Percentiles rank a stretch among this genome's conserved stretches.
These are phyloP conservation scores for Leptonema lineaticorne DNA, from an alignment of 1,140 invertebrate genomes.

Conservation along the genomic window DNA sequence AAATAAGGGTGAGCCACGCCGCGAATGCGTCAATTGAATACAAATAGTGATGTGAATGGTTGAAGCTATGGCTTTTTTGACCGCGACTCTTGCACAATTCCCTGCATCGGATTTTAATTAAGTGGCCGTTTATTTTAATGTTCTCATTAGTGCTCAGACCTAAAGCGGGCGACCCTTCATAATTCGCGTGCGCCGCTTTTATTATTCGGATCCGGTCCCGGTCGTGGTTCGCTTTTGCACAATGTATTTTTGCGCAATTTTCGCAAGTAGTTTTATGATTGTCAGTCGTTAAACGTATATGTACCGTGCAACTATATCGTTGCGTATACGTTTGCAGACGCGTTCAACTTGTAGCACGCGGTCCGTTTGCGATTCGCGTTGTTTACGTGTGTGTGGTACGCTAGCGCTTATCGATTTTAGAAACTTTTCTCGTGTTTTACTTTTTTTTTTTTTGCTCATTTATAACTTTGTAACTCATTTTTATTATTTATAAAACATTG, in stretches of 20 bases:
- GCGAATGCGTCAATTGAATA: not conserved
- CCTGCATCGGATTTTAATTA: conserved; percentile 32
- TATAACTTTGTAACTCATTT: too few relatives aligned
- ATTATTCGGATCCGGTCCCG: not conserved
- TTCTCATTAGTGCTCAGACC: conserved; percentile 32
- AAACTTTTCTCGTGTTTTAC: too few relatives aligned
- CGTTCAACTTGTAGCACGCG: too few relatives aligned
- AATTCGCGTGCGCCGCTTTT: not conserved
- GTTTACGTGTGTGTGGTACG: too few relatives aligned
- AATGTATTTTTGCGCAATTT: conserved; percentile 7
- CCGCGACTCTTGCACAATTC: not conserved
- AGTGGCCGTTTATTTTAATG: conserved; percentile 36
- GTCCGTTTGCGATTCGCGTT: too few relatives aligned
- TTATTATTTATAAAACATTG: too few relatives aligned
- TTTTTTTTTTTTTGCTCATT: too few relatives aligned
- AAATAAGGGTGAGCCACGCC: too few relatives aligned
- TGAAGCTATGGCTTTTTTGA: not conserved
- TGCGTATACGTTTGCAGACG: too few relatives aligned
- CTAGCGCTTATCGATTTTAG: too few relatives aligned
- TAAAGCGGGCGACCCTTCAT: conserved; percentile 15
- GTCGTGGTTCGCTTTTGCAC: not conserved
- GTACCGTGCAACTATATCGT: not conserved
- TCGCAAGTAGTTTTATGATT: conserved; percentile 37
- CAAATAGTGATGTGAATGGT: not conserved
- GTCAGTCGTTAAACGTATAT: conserved; percentile 9